Conservation (phyloP, 1,140 invertebrate species). For the Cecropterus lyciades region DNA sequence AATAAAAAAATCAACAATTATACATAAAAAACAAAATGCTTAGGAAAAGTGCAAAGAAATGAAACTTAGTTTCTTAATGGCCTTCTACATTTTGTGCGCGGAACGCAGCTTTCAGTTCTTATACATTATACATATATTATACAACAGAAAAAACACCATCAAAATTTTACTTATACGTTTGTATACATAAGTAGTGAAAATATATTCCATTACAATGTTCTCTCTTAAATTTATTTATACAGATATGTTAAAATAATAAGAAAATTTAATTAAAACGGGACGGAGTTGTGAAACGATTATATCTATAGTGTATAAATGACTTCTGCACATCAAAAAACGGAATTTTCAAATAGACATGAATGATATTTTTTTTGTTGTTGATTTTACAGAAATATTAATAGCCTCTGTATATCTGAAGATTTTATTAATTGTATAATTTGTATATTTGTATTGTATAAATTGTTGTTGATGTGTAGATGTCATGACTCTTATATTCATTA, state of each 20-base stretch:
- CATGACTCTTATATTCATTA: conserved; percentile 45
- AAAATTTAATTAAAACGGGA: conserved; percentile 49
- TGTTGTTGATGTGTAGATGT: conserved; percentile 42
- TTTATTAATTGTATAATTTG: background rate
- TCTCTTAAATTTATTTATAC: conserved; percentile 40
- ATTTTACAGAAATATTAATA: background rate
- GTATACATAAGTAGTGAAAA: conserved; percentile 57
- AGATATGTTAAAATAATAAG: conserved; percentile 44
- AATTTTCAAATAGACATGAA: background rate
- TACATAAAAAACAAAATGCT: conserved; percentile 51
- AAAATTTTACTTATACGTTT: conserved; percentile 36
- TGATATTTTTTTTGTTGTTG: background rate
- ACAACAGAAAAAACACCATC: conserved; percentile 53
- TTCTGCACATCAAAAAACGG: conserved; percentile 48
- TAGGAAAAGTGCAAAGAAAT: conserved; percentile 39
- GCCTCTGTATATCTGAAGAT: background rate
- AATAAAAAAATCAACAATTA: conserved; percentile 48
- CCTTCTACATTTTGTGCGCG: conserved; percentile 32
- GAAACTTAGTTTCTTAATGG: conserved; percentile 57
- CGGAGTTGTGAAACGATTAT: conserved; percentile 45
- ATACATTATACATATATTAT: conserved; percentile 43
- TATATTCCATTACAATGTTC: conserved; percentile 42
- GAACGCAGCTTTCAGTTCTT: conserved; percentile 40
- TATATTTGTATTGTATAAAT: conserved; percentile 12
- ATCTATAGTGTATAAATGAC: conserved; percentile 43